A percentile compares a stretch with the other conserved stretches of the same genome.
Conservation (phyloP, 2,888 invertebrate genomes). For the Leistus spinibarbis region DNA sequence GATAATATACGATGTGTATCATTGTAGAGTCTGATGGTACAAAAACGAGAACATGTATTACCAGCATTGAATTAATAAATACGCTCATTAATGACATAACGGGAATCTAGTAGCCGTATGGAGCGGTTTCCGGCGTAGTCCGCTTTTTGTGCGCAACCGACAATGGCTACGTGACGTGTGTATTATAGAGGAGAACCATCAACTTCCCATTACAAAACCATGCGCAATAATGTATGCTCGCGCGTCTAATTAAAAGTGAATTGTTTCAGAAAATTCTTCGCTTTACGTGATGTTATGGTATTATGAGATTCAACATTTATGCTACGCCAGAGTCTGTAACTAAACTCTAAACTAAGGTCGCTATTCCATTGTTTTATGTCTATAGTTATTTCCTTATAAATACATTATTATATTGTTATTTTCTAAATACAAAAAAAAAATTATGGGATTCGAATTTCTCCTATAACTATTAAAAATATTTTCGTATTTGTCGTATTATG, state of each 20-base stretch:
- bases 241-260: slow-evolving; percentile 22
- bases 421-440: not conserved
- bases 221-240: slow-evolving; percentile 11
- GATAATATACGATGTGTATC: not conserved
- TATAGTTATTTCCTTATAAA: not conserved
- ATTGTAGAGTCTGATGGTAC: not conserved
- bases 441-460: not conserved
- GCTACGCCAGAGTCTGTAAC: not conserved
- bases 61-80: slow-evolving; percentile 28
- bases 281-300: slow-evolving; percentile 1
- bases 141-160: not conserved
- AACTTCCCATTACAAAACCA: slow-evolving; percentile 7
- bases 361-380: not conserved
- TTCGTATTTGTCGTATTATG: not conserved
- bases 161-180: not conserved
- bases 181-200: not conserved
- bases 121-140: not conserved
- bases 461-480: not conserved
- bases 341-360: not conserved
- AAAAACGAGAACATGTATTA: slow-evolving; percentile 1
- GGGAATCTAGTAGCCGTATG: slow-evolving; percentile 8
- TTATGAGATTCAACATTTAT: not conserved
- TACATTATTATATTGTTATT: not conserved
- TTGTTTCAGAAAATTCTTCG: slow-evolving; percentile 8
- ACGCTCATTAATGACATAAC: slow-evolving; percentile 31